Conservation (phyloP, 2,113 vertebrate genomes). For the Salvelinus alpinus region DNA sequence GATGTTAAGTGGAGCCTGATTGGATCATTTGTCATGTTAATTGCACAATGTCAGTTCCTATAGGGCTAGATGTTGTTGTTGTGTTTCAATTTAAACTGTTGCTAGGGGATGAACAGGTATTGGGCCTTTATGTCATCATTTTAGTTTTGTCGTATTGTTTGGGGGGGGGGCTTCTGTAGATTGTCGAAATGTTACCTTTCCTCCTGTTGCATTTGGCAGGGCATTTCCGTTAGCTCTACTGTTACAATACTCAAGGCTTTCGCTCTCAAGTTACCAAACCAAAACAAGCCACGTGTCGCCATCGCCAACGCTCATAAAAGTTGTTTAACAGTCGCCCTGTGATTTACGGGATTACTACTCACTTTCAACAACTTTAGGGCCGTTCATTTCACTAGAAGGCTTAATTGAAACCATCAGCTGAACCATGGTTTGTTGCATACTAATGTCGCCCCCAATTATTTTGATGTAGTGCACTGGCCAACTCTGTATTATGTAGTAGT, state of each 20-base stretch:
- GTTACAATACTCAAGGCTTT: background rate
- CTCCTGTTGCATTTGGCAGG: background rate
- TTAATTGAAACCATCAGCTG: slow-evolving; percentile 17
- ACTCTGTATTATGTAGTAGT: background rate
- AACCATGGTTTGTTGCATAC: slow-evolving; percentile 5
- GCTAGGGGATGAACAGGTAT: too few species aligned
- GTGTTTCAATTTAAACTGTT: too few species aligned
- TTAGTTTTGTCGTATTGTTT: too few species aligned
- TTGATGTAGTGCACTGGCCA: background rate
- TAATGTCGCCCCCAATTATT: slow-evolving; percentile 15
- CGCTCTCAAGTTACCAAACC: background rate
- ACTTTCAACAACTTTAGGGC: slow-evolving; percentile 1
- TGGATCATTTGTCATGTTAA: background rate
- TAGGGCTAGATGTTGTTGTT: background rate
- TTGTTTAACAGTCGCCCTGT: background rate
- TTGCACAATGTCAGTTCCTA: background rate
- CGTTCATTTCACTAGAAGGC: background rate
- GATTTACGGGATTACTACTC: slow-evolving; percentile 14
- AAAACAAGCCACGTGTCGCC: background rate
- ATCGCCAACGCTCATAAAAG: slow-evolving; percentile 1
- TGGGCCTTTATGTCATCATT: too few species aligned
- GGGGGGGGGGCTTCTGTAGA: too few species aligned
- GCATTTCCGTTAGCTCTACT: background rate
- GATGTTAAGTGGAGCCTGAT: background rate
- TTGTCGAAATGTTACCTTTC: too few species aligned